Percentiles rank a stretch among this genome's conserved stretches.
Evolutionary conservation across 2,797 vertebrate genomes (phyloP).

Genomic region (Fistularia commersonii): DNA sequence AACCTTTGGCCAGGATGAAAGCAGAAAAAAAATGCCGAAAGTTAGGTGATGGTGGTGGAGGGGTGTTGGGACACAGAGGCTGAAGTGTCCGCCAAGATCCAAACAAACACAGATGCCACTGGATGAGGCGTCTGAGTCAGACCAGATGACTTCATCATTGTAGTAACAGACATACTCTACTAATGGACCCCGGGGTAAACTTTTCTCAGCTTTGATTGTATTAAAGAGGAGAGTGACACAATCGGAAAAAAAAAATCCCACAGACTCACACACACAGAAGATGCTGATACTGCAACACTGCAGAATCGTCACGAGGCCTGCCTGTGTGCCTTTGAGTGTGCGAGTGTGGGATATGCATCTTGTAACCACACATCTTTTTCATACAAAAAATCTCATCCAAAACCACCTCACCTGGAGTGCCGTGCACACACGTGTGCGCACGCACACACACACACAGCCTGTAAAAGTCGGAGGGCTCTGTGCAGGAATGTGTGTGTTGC

Average conservation of each 20-base stretch:
- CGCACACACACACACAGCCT: constrained; percentile 38
- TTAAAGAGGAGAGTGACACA: constrained; percentile 10
- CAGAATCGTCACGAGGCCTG: constrained; percentile 34
- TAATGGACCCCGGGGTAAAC: constrained; percentile 7
- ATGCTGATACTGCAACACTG: constrained; percentile 45
- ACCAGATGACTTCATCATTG: constrained; percentile 32
- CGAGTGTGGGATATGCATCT: constrained; percentile 51
- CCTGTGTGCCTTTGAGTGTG: constrained; percentile 12
- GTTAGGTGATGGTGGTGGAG: background rate
- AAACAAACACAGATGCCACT: constrained; percentile 50
- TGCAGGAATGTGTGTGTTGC: constrained; percentile 76
- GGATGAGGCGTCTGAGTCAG: constrained; percentile 37
- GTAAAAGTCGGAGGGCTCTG: constrained; percentile 73
- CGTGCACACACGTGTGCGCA: no score
- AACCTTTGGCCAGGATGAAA: constrained; percentile 4
- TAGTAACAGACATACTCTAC: constrained; percentile 19
- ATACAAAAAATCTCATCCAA: constrained; percentile 62
- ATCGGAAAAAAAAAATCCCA: constrained; percentile 1
- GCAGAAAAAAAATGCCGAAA: constrained; percentile 14
- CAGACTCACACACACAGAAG: constrained; percentile 33
- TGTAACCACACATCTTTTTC: constrained; percentile 62
- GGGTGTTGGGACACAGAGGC: background rate
- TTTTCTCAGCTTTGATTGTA: constrained; percentile 1
- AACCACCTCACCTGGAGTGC: constrained; percentile 70
- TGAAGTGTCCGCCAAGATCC: background rate